Evolutionary conservation across 2,113 vertebrate species (phyloP).

Genomic region (Zeus faber): DNA sequence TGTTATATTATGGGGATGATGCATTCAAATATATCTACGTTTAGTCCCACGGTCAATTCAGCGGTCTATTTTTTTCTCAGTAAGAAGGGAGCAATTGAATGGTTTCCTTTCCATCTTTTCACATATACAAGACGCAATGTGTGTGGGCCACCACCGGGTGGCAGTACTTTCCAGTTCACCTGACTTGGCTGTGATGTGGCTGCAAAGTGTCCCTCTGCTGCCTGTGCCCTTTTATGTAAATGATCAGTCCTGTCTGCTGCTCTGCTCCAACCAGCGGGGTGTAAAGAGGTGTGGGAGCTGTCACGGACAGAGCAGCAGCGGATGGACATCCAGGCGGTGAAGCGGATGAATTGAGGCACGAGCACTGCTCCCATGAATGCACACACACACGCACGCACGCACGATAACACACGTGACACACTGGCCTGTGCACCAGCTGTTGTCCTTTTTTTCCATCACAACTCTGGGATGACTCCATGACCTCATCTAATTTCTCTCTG

Average conservation of each 20-base stretch:
- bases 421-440: background rate
- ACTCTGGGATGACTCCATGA: background rate
- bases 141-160: conserved; percentile 45
- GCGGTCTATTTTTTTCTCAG: background rate
- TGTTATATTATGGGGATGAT: background rate
- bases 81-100: too few species aligned
- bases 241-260: conserved; percentile 51
- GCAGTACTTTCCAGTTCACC: conserved; percentile 28
- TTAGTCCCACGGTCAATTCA: background rate
- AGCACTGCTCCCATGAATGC: conserved; percentile 32
- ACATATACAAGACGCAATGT: conserved; percentile 15
- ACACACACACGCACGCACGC: conserved; percentile 4
- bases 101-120: background rate
- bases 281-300: conserved; percentile 32
- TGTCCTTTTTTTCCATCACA: background rate
- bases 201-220: conserved; percentile 19
- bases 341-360: conserved; percentile 58
- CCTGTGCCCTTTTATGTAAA: conserved; percentile 56
- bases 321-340: conserved; percentile 41
- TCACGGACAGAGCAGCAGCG: conserved; percentile 53
- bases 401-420: background rate
- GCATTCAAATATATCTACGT: background rate
- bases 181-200: background rate
- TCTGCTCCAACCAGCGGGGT: conserved; percentile 45
- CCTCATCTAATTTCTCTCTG: background rate